Conservation (phyloP, 2,113 vertebrate species). For the Ictalurus furcatus region DNA sequence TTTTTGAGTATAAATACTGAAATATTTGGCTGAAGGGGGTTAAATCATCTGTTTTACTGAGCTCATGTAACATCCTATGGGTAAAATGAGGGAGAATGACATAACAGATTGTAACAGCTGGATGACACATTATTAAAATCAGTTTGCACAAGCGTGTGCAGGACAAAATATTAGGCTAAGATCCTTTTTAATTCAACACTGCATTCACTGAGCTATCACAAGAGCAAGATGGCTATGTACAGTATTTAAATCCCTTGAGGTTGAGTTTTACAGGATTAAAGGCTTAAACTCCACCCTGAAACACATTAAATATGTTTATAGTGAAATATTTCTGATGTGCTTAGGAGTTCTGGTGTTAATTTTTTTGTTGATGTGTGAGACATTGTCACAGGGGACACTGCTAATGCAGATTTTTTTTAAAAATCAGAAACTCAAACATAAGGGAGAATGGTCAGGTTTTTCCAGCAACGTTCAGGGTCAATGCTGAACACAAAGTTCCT, state of each 20-base stretch:
- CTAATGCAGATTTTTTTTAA: background rate
- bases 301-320: background rate
- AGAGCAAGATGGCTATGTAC: background rate
- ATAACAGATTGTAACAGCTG: conserved; percentile 18
- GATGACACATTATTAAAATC: background rate
- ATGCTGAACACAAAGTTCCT: background rate
- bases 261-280: background rate
- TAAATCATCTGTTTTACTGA: conserved; percentile 20
- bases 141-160: background rate
- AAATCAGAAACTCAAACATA: background rate
- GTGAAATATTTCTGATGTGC: background rate
- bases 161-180: background rate
- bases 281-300: background rate
- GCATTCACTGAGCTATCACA: background rate
- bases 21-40: conserved; percentile 28
- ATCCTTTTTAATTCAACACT: background rate
- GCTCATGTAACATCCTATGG: conserved; percentile 2
- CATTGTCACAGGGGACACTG: background rate
- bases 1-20: conserved; percentile 13
- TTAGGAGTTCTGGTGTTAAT: background rate
- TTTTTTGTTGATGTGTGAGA: background rate
- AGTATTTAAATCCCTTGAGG: background rate
- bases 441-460: background rate
- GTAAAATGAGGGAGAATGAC: conserved; percentile 13
- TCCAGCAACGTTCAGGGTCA: background rate